Base-by-base conservation (phyloP, 2,113 vertebrate species). In the Irena cyanogastra region DNA sequence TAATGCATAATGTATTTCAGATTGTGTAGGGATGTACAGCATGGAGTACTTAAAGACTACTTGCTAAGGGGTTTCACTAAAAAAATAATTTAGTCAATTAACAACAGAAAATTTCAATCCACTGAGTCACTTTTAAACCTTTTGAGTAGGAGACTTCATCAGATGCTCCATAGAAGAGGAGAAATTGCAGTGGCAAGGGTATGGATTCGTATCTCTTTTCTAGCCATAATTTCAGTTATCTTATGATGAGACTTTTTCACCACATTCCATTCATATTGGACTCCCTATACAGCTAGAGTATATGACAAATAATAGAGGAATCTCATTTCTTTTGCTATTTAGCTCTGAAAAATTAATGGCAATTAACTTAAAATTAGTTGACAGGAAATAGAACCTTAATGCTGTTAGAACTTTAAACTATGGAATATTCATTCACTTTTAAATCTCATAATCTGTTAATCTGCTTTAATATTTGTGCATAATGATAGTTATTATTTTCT, bases 311-410 rank as follows among this genome's bases (percentile, higher is more conserved):
- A 95, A 94, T 56, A 47, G 26, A 87, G 64, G 54, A 83, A 74
- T 85, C 89, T 94, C 37, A 82, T 83, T 94, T 82, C 68, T 83
- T 95, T 95, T 8, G 6, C 89, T 96, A 37, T 82, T 95, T 95
- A 89, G 76, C 41, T 91, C 89, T 96, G 94, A 97, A 96, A 96
- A 92, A 97, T 95, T 95, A 92, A 95, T 95, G 66, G 49, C 81
- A 92, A 96, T 97, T 97, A 97, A 95, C 94, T 94, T 93, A 85
- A 88, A 97, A 95, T 63, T 24, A 94, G 71, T 95, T 97, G 93
- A 89, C 78, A 96, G 90, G 87, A 97, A 96, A 91, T 80, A 81
- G 92, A 94, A 93, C 35, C 14, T 87, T 92, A 87, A 82, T 76
- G 66, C 68, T 95, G 72, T 92, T 95, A 90, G 79, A 94, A 93